Conservation (phyloP, 1,140 invertebrate species). For the Wasmannia auropunctata region DNA sequence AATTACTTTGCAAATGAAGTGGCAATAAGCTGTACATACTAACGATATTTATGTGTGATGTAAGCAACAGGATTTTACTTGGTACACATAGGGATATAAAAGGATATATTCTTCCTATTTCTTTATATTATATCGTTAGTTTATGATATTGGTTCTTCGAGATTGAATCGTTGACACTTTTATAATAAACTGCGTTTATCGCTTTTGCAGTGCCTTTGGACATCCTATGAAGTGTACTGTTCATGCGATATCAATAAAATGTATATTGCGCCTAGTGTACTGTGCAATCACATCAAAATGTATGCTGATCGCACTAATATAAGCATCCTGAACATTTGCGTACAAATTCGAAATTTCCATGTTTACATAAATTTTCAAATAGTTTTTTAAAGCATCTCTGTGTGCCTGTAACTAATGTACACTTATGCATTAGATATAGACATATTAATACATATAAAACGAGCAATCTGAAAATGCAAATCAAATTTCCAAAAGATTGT, state of each 20-base stretch:
- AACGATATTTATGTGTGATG: background rate
- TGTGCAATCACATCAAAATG: constrained; percentile 51
- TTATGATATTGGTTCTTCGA: background rate
- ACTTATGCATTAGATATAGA: background rate
- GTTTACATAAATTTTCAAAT: background rate
- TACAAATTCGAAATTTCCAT: background rate
- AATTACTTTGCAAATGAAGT: constrained; percentile 5
- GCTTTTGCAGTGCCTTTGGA: constrained; percentile 43
- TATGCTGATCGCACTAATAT: background rate
- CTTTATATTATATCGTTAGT: constrained; percentile 5
- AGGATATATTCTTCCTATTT: constrained; percentile 32
- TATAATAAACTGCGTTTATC: constrained; percentile 44
- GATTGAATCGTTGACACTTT: constrained; percentile 17
- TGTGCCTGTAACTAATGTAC: background rate
- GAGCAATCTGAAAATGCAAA: background rate
- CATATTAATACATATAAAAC: background rate
- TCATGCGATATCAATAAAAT: constrained; percentile 43
- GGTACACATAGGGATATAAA: constrained; percentile 11
- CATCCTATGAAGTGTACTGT: constrained; percentile 42
- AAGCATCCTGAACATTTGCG: background rate
- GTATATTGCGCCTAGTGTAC: constrained; percentile 29
- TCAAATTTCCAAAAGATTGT: background rate
- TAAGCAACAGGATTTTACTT: constrained; percentile 22
- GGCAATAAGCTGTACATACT: constrained; percentile 46
- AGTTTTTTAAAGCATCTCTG: background rate